phyloP scores from a whole-genome alignment of 2,888 invertebrate species.

The Gerris lacustris region DNA sequence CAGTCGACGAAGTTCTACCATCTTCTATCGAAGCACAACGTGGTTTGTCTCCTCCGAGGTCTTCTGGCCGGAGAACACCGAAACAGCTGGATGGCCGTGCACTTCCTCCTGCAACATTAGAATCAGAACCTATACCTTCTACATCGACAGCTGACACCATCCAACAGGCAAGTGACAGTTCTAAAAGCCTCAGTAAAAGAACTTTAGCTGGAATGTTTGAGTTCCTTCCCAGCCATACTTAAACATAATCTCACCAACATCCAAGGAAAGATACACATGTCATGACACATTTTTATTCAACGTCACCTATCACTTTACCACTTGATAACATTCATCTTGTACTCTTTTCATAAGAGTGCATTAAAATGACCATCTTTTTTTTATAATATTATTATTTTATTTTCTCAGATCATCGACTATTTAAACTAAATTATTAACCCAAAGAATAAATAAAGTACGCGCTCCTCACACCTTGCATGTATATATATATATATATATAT shows the following conservation, averaged over 20 bases:
- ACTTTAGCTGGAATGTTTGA: conserved; percentile 3
- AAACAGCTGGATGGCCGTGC: not conserved
- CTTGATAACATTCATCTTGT: no score
- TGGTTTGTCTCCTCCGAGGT: not conserved
- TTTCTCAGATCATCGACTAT: no score
- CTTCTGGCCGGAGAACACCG: not conserved
- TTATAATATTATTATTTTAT: no score
- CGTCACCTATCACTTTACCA: no score
- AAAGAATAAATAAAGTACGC: no score
- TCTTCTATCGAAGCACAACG: not conserved
- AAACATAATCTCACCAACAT: not conserved
- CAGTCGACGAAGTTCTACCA: no score
- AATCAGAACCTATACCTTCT: not conserved
- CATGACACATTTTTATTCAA: not conserved
- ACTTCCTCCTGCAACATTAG: not conserved
- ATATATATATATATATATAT: no score
- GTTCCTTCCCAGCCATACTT: not conserved
- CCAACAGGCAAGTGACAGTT: not conserved
- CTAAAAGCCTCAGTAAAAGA: not conserved
- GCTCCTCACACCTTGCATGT: no score
- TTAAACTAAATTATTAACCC: no score
- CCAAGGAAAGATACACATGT: not conserved
- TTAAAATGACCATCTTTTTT: no score
- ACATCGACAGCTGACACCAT: not conserved
- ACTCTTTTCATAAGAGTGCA: no score